phyloP scores from a whole-genome alignment of 2,888 invertebrate genomes.

The Amphimallon solstitiale region DNA sequence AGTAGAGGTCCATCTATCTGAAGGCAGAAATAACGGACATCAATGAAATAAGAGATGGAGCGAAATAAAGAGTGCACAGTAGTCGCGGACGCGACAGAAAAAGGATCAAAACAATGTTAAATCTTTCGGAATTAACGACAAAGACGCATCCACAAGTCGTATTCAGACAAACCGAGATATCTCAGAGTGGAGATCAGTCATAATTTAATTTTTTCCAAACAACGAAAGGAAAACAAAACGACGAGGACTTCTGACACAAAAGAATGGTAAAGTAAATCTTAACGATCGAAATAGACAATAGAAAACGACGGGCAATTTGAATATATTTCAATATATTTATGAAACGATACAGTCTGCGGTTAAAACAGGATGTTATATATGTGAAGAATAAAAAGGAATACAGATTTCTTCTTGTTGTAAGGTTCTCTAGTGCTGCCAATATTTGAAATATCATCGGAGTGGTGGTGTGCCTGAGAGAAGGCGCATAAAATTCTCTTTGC shows the following conservation, averaged over 20 bases:
- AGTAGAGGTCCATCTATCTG: slow-evolving; percentile 57
- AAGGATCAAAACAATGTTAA: slow-evolving; percentile 25
- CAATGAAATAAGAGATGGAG: slow-evolving; percentile 49
- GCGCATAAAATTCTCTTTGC: slow-evolving; percentile 4
- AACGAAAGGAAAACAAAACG: slow-evolving; percentile 20
- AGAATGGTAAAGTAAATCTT: slow-evolving; percentile 33
- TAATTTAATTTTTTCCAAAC: slow-evolving; percentile 33
- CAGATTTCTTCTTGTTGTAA: slow-evolving; percentile 15
- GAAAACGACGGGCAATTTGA: slow-evolving; percentile 33
- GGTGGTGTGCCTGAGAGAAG: not conserved
- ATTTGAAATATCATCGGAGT: slow-evolving; percentile 48
- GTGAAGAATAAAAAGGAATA: not conserved
- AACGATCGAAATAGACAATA: slow-evolving; percentile 33
- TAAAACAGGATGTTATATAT: slow-evolving; percentile 12
- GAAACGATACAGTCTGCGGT: slow-evolving; percentile 24
- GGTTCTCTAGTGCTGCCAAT: slow-evolving; percentile 48
- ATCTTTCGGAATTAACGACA: slow-evolving; percentile 33
- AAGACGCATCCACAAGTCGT: slow-evolving; percentile 26
- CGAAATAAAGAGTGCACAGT: slow-evolving; percentile 1
- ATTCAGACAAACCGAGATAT: slow-evolving; percentile 26
- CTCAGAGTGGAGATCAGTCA: slow-evolving; percentile 23
- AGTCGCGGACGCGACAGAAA: slow-evolving; percentile 28
- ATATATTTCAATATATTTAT: slow-evolving; percentile 33
- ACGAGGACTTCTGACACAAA: slow-evolving; percentile 31
- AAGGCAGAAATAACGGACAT: slow-evolving; percentile 60